These are phyloP conservation scores for Anguilla japonica DNA, from an alignment of 2,113 vertebrate genomes.

Conservation along the genomic window DNA sequence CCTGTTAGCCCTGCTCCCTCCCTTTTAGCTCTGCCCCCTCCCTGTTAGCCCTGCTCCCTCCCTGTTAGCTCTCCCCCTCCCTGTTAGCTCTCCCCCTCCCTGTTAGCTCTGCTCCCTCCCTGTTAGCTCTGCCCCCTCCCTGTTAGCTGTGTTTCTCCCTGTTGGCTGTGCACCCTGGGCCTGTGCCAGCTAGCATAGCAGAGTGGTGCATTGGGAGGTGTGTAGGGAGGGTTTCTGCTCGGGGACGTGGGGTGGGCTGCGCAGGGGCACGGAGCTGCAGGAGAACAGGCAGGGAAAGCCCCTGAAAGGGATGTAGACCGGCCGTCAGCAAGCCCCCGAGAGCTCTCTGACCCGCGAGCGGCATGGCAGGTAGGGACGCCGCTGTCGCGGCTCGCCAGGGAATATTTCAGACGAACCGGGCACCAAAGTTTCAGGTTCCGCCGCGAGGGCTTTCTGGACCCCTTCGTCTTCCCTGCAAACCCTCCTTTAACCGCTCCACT, in stretches of 20 bases:
- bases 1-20: no score
- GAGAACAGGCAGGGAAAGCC: slow-evolving; percentile 14
- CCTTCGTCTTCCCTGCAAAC: slow-evolving; percentile 29
- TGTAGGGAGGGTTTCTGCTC: slow-evolving; percentile 37
- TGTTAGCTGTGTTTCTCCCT: no score
- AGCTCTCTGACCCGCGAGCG: slow-evolving; percentile 57
- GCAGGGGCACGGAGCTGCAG: neutral
- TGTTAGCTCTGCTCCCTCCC: neutral
- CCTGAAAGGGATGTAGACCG: slow-evolving; percentile 22
- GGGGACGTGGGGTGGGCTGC: slow-evolving; percentile 27
- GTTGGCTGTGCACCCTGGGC: slow-evolving; percentile 24
- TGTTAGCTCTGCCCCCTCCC: no score
- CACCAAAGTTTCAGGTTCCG: slow-evolving; percentile 31
- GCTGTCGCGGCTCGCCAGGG: slow-evolving; percentile 37
- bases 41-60: no score
- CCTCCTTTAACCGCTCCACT: slow-evolving; percentile 1
- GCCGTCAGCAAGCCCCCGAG: slow-evolving; percentile 30
- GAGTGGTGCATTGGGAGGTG: slow-evolving; percentile 20
- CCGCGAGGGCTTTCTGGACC: slow-evolving; percentile 11
- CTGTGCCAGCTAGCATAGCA: slow-evolving; percentile 40
- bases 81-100: no score
- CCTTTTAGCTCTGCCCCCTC: no score
- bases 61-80: no score
- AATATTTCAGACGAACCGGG: slow-evolving; percentile 50
- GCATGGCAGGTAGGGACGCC: slow-evolving; percentile 70